phyloP scores from a whole-genome alignment of 2,888 invertebrate genomes.

The Penaeus monodon region DNA sequence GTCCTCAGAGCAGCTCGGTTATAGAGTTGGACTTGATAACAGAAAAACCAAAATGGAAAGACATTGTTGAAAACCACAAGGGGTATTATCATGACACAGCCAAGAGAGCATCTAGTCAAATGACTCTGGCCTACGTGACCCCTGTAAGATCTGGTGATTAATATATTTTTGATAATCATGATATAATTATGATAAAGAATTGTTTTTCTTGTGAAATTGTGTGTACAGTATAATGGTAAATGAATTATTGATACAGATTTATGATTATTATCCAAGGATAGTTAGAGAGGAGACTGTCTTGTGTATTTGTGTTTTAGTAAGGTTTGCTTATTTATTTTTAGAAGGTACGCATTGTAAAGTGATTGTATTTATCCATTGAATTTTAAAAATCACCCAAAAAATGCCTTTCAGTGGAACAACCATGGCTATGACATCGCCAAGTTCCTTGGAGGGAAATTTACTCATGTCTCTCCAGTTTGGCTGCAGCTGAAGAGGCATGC shows the following conservation, averaged over 20 bases:
- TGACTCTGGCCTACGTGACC: constrained; percentile 91
- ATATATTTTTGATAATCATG: too few species aligned
- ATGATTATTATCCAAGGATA: too few species aligned
- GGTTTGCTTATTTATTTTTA: too few species aligned
- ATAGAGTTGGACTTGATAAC: constrained; percentile 80
- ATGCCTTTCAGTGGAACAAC: constrained; percentile 85
- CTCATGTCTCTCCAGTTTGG: constrained; percentile 95
- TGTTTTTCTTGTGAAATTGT: too few species aligned
- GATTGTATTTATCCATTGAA: too few species aligned
- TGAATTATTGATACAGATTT: too few species aligned
- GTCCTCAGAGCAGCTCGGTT: constrained; percentile 73
- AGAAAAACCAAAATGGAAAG: constrained; percentile 78
- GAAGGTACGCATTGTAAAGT: too few species aligned
- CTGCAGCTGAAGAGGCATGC: constrained; percentile 82
- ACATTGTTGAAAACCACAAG: constrained; percentile 82
- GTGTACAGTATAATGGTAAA: too few species aligned
- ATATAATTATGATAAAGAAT: too few species aligned
- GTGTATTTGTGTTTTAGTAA: too few species aligned
- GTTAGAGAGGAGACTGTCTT: too few species aligned
- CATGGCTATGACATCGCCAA: constrained; percentile 95
- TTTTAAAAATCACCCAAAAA: not conserved
- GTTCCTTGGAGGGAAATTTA: constrained; percentile 88
- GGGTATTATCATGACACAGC: constrained; percentile 81
- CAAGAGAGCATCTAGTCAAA: constrained; percentile 78
- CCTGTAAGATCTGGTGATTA: constrained; percentile 76